Percentiles rank a stretch among this genome's conserved stretches.
These are phyloP conservation scores for Myotis davidii DNA, from an alignment of 2,113 vertebrate genomes.

Conservation along the genomic window DNA sequence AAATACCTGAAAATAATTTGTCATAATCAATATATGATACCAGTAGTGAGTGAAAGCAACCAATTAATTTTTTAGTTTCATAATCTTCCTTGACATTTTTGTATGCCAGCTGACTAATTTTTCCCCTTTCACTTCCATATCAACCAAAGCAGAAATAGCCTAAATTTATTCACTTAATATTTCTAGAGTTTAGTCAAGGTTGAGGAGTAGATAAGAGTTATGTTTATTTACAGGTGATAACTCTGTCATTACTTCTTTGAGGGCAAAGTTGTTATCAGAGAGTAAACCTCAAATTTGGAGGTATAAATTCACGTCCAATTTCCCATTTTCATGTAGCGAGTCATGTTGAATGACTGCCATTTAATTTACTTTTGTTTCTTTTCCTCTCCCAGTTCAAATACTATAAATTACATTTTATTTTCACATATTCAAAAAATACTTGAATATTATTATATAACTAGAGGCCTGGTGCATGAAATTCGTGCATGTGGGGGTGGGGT, in stretches of 20 bases:
- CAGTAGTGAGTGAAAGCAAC: not conserved
- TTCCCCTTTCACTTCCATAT: not conserved
- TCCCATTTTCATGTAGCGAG: not conserved
- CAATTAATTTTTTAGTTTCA: not conserved
- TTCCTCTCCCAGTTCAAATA: not conserved
- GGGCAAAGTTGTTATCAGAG: not conserved
- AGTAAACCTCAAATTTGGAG: not conserved
- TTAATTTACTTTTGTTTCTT: conserved; percentile 18
- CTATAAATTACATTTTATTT: not conserved
- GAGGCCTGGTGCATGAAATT: too few species aligned
- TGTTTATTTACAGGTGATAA: not conserved
- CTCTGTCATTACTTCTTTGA: not conserved
- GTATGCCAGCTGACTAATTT: not conserved
- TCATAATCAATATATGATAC: not conserved
- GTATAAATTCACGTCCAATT: not conserved
- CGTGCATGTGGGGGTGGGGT: too few species aligned
- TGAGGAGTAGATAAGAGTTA: not conserved
- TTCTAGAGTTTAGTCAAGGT: not conserved
- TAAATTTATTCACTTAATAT: not conserved
- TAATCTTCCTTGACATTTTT: conserved; percentile 16
- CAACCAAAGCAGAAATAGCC: not conserved
- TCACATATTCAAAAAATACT: conserved; percentile 35
- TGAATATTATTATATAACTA: not conserved
- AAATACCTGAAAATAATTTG: conserved; percentile 13
- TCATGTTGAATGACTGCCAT: not conserved